These are phyloP conservation scores for Aleiodes leptofemur DNA, from an alignment of 2,888 invertebrate species.

Conservation along the genomic window DNA sequence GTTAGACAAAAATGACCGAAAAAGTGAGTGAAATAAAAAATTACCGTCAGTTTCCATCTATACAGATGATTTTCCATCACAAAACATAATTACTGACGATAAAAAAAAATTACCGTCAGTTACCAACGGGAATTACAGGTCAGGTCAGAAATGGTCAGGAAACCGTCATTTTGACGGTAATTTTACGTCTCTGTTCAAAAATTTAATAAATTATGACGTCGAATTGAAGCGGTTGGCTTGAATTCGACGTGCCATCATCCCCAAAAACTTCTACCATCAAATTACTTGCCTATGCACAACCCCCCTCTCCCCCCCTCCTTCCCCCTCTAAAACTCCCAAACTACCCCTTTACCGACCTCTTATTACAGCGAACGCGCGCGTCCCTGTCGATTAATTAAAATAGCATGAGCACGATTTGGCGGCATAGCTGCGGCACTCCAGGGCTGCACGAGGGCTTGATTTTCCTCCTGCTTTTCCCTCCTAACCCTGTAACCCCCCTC, in stretches of 20 bases:
- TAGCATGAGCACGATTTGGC: conserved; percentile 70
- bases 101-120: too few species aligned
- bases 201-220: conserved; percentile 26
- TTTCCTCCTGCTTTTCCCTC: conserved; percentile 60
- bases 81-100: too few species aligned
- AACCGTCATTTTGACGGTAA: too few species aligned
- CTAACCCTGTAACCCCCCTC: too few species aligned
- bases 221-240: not conserved
- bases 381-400: conserved; percentile 71
- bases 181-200: too few species aligned
- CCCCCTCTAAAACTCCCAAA: conserved; percentile 47
- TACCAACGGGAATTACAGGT: too few species aligned
- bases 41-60: too few species aligned
- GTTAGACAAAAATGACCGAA: too few species aligned
- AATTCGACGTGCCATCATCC: conserved; percentile 17
- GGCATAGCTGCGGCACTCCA: conserved; percentile 68
- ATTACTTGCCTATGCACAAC: not conserved
- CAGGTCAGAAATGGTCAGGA: too few species aligned
- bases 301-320: conserved; percentile 46
- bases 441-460: conserved; percentile 60
- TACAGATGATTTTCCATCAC: too few species aligned
- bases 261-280: conserved; percentile 13
- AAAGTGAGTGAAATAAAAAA: too few species aligned
- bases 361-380: conserved; percentile 25
- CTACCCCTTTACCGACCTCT: conserved; percentile 26